Percentiles rank a stretch among this genome's conserved stretches.
Conservation (phyloP, 2,797 vertebrate species). For the Carduelis carduelis region DNA sequence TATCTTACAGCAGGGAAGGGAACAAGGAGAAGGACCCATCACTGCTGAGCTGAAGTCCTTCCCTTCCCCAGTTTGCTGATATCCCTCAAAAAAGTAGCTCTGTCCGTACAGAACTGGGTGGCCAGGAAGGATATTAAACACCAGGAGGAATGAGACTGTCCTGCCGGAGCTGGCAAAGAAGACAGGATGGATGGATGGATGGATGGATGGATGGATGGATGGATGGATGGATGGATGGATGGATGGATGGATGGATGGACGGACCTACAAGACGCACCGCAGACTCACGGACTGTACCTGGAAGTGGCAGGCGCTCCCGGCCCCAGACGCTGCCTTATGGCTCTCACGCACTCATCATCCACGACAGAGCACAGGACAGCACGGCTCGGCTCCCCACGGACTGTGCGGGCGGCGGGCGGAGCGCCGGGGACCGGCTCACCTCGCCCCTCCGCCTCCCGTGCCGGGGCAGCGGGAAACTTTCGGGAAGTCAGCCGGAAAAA, state of each 20-base stretch:
- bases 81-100: neutral
- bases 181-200: accelerated
- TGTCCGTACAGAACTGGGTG: neutral
- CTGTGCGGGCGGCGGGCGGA: neutral
- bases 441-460: neutral
- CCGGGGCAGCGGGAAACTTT: neutral
- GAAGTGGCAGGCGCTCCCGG: neutral
- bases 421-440: neutral
- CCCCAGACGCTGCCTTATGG: neutral
- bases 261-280: neutral
- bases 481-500: neutral
- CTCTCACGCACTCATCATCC: neutral
- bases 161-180: neutral
- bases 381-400: accelerated
- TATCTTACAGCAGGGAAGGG: neutral
- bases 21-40: neutral
- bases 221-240: neutral
- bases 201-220: accelerated
- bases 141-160: neutral
- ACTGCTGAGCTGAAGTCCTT: neutral
- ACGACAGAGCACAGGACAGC: accelerated
- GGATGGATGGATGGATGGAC: neutral
- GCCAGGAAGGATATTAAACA: neutral
- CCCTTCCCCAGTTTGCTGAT: accelerated
- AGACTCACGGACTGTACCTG: neutral